Evolutionary conservation across 2,797 vertebrate species (phyloP), one percentile per base, ranked within the genome.

Genomic region (Pseudochaenichthys georgianus): DNA sequence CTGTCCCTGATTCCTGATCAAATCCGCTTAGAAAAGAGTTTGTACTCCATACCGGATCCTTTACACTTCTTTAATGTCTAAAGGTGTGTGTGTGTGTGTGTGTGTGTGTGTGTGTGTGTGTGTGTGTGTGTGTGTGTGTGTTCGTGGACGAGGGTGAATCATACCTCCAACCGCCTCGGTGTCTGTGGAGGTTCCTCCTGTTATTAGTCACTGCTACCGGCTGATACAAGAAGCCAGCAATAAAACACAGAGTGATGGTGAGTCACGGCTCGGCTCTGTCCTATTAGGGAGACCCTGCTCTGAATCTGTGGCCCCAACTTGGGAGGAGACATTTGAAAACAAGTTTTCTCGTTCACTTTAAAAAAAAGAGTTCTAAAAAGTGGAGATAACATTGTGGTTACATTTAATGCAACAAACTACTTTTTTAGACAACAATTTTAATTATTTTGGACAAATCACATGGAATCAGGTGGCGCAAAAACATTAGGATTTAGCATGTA

Each of bases 161-260:
- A 81, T 60, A 52, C 48, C 17, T 5, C 38, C 21, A 5, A 31
- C 21, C 31, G 11, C 2, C 53, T n/a, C 28, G 23, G 46, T 31
- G 70, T 63, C 64, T 71, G 70, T 53, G 31, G 64, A 66, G 73
- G 34, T 79, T 53, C 70, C 65, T 76, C 41, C 51, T 60, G 71
- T 73, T 81, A 78, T 75, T 85, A 80, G 58, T 63, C 66, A 73
- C 53, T 5, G 46, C 70, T 60, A 16, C 65, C 7, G 2, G 34
- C 47, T 4, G 41, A 57, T 78, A 62, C 68, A 57, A 54, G 70
- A 57, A 64, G 66, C 80, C 78, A 78, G 73, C 85, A 83, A 87
- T 83, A 90, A 88, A 86, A 83, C 62, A 86, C 79, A 73, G 77
- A 86, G 55, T 45, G 72, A 64, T 45, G 59, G 73, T 87, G 85